Evolutionary conservation across 2,888 invertebrate species (phyloP), one percentile per base, ranked within the genome.

Genomic region (Metacarcinus magister): DNA sequence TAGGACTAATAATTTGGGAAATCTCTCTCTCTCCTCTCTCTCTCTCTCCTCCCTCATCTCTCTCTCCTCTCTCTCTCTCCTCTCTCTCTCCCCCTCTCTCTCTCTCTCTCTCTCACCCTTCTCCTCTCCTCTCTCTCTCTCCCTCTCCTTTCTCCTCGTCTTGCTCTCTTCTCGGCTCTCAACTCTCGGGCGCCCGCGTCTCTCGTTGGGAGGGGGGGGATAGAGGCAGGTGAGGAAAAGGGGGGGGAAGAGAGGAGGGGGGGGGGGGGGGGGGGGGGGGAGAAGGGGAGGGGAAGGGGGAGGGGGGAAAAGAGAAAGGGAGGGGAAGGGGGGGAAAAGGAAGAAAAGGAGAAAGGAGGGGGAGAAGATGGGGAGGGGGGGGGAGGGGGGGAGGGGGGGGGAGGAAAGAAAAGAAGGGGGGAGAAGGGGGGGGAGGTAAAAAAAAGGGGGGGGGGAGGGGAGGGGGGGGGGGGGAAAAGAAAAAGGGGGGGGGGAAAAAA

Each of bases 261-360:
- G n/a, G 91, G n/a, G 43, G 43, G 43, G 43, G 39, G 43, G 43
- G 43, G 90, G 43, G 90, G 43, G 90, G 43, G 90, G 43, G 90
- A 90, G 90, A 90, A 44, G 43, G 90, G 16, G 90, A 90, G 90
- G 43, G 90, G 43, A 44, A 46, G 89, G 39, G 89, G 39, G 89
- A 90, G 89, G 23, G 89, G 39, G 89, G 39, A 39, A 44, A 39
- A 44, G 89, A 44, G 89, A 44, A 39, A 44, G 44, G 39, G 39
- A n/a, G 43, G 89, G 32, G 32, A 93, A 16, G 13, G 60, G 32
- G 60, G 28, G 93, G 60, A 39, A 60, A 32, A 32, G 93, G 60
- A 60, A 60, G 92, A 92, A 48, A 92, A 13, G 10, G 54, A 48
- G 92, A 92, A 48, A 48, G 92, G n/a, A 48, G 48, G 92, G 48